Percentiles rank a stretch among this genome's conserved stretches.
phyloP scores from a whole-genome alignment of 2,113 vertebrate species.

The Alligator mississippiensis region DNA sequence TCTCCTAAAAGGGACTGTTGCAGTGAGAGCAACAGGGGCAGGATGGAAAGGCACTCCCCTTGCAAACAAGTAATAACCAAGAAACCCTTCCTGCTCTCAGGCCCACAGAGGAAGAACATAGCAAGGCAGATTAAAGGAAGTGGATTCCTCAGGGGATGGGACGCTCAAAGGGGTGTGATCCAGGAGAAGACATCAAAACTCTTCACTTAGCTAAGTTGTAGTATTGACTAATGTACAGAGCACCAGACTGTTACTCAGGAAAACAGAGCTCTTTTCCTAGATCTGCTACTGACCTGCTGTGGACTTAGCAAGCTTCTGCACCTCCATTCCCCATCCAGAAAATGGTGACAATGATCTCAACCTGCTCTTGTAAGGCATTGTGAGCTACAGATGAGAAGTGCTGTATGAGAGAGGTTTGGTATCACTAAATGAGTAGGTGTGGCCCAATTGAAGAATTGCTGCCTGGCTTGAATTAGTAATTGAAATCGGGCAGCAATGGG shows the following conservation, averaged over 20 bases:
- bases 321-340: not conserved
- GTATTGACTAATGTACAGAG: not conserved
- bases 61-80: not conserved
- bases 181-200: not conserved
- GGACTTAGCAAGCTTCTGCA: not conserved
- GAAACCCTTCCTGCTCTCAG: not conserved
- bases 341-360: not conserved
- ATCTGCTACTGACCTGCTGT: not conserved
- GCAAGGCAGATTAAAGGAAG: not conserved
- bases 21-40: not conserved
- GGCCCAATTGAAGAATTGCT: not conserved
- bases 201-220: not conserved
- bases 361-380: not conserved
- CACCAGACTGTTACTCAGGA: not conserved
- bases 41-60: not conserved
- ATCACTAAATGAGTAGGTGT: not conserved
- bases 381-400: not conserved
- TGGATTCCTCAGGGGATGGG: not conserved
- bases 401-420: too few species aligned
- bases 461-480: not conserved
- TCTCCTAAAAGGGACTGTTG: not conserved
- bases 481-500: too few species aligned
- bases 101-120: too few species aligned
- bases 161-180: not conserved
- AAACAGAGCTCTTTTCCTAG: not conserved